Evolutionary conservation across 2,797 vertebrate species (phyloP).

Genomic region (Pseudomugil tenellus): DNA sequence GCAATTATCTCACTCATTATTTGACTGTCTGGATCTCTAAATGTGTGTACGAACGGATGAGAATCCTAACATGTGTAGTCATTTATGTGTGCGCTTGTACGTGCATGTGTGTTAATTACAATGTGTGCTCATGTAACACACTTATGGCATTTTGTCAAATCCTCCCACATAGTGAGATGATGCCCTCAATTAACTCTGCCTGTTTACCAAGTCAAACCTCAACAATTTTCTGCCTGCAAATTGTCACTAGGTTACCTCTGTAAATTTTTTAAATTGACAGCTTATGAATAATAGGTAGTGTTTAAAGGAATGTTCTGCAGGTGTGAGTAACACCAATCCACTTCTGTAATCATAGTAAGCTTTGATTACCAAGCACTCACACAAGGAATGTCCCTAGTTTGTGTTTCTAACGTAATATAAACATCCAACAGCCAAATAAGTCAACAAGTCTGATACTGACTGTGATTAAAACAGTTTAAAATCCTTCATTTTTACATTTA

Average conservation of each 20-base stretch:
- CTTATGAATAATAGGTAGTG: constrained; percentile 81
- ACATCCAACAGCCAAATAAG: constrained; percentile 31
- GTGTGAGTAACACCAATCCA: constrained; percentile 74
- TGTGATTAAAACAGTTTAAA: constrained; percentile 13
- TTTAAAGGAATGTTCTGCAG: constrained; percentile 74
- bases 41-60: constrained; percentile 27
- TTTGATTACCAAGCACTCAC: constrained; percentile 71
- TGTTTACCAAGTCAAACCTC: constrained; percentile 77
- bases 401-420: constrained; percentile 55
- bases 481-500: constrained; percentile 12
- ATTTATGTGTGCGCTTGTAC: constrained; percentile 32
- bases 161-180: constrained; percentile 78
- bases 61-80: constrained; percentile 14
- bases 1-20: constrained; percentile 64
- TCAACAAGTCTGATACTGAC: constrained; percentile 10
- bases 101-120: constrained; percentile 67
- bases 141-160: constrained; percentile 78
- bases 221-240: constrained; percentile 72
- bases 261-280: constrained; percentile 81
- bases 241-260: constrained; percentile 73
- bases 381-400: constrained; percentile 60
- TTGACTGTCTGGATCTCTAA: constrained; percentile 41
- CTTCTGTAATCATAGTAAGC: constrained; percentile 72
- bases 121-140: constrained; percentile 71
- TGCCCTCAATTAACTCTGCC: constrained; percentile 80